These are phyloP conservation scores for Periophthalmus magnuspinnatus DNA, from an alignment of 2,797 vertebrate genomes.

Conservation along the genomic window DNA sequence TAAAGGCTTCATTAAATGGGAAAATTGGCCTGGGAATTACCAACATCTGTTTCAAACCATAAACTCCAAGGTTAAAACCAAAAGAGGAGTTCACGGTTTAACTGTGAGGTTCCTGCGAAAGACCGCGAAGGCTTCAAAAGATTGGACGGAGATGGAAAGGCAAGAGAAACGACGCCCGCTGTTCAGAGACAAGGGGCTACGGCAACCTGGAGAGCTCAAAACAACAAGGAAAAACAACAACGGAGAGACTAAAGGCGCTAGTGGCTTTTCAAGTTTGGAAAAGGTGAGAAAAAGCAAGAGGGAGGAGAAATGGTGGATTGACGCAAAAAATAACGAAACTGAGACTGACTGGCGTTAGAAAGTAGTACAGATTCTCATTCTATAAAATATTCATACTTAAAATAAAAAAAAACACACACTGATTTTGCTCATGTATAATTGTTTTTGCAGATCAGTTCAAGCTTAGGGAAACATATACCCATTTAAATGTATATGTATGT, in stretches of 20 bases:
- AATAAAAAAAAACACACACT: too few species aligned
- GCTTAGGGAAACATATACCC: too few species aligned
- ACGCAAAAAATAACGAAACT: background rate
- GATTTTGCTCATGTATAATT: too few species aligned
- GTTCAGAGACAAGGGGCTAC: slow-evolving; percentile 25
- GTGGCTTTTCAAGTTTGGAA: slow-evolving; percentile 6
- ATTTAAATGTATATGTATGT: too few species aligned
- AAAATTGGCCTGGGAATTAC: slow-evolving; percentile 80
- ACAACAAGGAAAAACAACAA: slow-evolving; percentile 21
- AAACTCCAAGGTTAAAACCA: slow-evolving; percentile 78
- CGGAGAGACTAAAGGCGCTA: background rate
- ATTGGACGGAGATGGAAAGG: slow-evolving; percentile 35
- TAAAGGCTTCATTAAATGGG: slow-evolving; percentile 83
- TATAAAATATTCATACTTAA: too few species aligned
- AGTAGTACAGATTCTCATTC: too few species aligned
- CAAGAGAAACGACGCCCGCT: slow-evolving; percentile 21
- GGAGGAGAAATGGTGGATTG: background rate
- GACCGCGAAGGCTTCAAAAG: slow-evolving; percentile 45
- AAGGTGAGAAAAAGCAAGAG: background rate
- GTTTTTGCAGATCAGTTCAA: too few species aligned
- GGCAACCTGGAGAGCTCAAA: slow-evolving; percentile 20
- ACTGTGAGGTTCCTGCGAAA: slow-evolving; percentile 39
- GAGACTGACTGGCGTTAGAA: too few species aligned
- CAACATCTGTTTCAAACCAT: slow-evolving; percentile 77
- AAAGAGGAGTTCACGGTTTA: slow-evolving; percentile 68